Evolutionary conservation across 2,797 vertebrate species (phyloP), one percentile per base, ranked within the genome.

Genomic region (Acanthurus tractus): DNA sequence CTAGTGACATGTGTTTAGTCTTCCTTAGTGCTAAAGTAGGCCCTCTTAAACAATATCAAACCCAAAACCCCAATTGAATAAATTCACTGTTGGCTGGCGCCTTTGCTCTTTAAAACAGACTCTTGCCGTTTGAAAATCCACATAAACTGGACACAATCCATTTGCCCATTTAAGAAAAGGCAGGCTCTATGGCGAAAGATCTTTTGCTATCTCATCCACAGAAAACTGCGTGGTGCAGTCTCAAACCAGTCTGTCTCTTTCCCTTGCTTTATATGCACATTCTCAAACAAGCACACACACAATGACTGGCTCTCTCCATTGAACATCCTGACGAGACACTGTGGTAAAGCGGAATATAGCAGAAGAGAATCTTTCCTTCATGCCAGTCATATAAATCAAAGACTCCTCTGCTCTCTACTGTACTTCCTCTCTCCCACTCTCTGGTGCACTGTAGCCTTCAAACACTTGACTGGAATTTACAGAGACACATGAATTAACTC

Each of bases 381-480:
- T 84, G 87, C 88, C 82, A 89, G 73, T 81, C 72, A 62, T 65
- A 88, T 88, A 84, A 87, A 90, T 80, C 76, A 55, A 55, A 75
- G 66, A 52, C 64, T 66, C 12, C 54, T 76, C 46, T 6, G 48
- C 62, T 72, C 66, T 76, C 72, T 69, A 13, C 44, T 52, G 55
- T 42, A 86, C 63, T 75, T 75, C 74, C 78, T 86, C 76, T 79
- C 68, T 48, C 73, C 76, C 40, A 3, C 58, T 77, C 73, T 86
- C 62, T 71, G 74, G 40, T 81, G 79, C 69, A 67, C 74, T 85
- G 66, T 76, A 80, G 84, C 87, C 86, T 90, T 93, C 88, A 93
- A 90, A 93, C 91, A 92, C 90, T 93, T 84, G 89, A 92, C 78
- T 90, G 88, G 88, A 91, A 91, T 91, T 90, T 87, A 89, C 86